Evolutionary conservation across 2,113 vertebrate species (phyloP), one percentile per base, ranked within the genome.

Genomic region (Morphnarchus princeps): DNA sequence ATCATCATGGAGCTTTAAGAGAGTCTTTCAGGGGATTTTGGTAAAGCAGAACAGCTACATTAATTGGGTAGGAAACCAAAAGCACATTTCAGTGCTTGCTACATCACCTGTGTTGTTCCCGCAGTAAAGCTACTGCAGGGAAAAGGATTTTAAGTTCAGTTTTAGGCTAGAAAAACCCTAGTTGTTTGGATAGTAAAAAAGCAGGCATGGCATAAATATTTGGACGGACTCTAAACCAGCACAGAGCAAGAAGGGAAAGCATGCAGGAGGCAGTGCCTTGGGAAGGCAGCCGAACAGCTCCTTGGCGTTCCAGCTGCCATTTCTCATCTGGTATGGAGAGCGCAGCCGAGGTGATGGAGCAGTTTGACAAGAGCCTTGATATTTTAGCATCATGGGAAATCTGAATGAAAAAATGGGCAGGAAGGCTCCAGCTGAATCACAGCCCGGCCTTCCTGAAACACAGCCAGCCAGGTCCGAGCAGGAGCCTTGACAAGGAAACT

Each of bases 221-320:
- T 21, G 61, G 70, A 2, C 1, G 14, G 80, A 5, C 15, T 40
- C 36, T 28, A 6, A 25, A 50, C 12, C 52, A 52, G 74, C 40
- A 14, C 2, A 8, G 24, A 28, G 73, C 7, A 16, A 10, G 50
- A 62, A 10, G 5, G n/a, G 70, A 10, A 11, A 8, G 28, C 0
- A 2, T 1, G 21, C 25, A 14, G 65, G 47, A 21, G 40, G 45
- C 12, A 2, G 40, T 22, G 61, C 21, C 47, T 3, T 2, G 42
- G 71, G 58, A 32, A 11, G 29, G 63, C 6, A 9, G 50, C 58
- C 6, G 12, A 49, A 13, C 16, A 7, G 82, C 52, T 57, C 79
- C 82, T 9, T 2, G 3, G 61, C 2, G 5, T 49, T 36, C 45
- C 82, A 13, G 61, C 78, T 71, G 61, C 50, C 16, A 4, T 7